phyloP scores from a whole-genome alignment of 1,140 invertebrate genomes.

The Stenopsyche tienmushanensis region DNA sequence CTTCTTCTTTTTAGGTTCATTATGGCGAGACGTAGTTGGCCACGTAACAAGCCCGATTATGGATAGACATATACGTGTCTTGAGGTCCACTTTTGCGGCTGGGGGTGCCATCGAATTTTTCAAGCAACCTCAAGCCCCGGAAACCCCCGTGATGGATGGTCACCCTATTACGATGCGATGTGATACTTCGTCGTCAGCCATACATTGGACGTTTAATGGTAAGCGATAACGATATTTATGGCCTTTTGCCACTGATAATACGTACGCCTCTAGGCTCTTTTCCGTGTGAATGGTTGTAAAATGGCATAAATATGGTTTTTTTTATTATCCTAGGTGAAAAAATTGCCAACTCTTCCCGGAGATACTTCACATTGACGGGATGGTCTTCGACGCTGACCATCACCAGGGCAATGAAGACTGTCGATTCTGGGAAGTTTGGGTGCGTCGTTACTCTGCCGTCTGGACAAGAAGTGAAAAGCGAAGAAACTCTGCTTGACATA shows the following conservation, averaged over 20 bases:
- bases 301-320: background rate
- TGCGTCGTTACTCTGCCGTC: background rate
- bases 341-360: background rate
- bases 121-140: background rate
- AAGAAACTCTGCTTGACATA: slow-evolving; percentile 9
- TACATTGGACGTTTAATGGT: slow-evolving; percentile 21
- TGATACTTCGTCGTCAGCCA: background rate
- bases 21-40: background rate
- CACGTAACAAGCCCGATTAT: background rate
- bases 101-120: slow-evolving; percentile 7
- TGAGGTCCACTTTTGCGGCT: slow-evolving; percentile 10
- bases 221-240: background rate
- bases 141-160: slow-evolving; percentile 10
- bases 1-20: slow-evolving; percentile 5
- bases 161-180: background rate
- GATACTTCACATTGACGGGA: background rate
- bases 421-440: slow-evolving; percentile 1
- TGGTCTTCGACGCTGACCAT: slow-evolving; percentile 7
- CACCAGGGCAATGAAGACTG: slow-evolving; percentile 3
- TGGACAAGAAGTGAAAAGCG: slow-evolving; percentile 2
- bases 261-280: background rate
- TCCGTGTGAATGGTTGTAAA: background rate
- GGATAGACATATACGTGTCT: background rate
- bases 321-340: slow-evolving; percentile 2
- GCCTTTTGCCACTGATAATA: background rate